Conservation (phyloP, 2,797 vertebrate genomes). For the Falco naumanni region DNA sequence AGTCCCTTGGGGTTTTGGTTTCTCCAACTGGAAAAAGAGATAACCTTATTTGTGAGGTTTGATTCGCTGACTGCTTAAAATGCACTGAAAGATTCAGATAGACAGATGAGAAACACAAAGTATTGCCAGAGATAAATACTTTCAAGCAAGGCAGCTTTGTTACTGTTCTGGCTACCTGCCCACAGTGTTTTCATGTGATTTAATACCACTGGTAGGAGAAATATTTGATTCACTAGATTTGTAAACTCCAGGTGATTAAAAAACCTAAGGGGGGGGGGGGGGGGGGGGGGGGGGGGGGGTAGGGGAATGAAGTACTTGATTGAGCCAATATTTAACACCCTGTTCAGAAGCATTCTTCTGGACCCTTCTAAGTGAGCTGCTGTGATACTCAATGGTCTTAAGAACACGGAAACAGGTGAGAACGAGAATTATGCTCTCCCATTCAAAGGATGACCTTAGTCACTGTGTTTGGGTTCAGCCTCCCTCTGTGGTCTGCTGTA, state of each 20-base stretch:
- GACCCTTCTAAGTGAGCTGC: background rate
- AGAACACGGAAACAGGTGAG: background rate
- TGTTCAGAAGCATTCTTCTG: background rate
- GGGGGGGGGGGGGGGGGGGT: no score
- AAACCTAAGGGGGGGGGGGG: background rate
- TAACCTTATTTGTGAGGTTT: background rate
- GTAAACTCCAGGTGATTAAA: background rate
- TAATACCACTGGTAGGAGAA: background rate
- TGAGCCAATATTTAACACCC: background rate
- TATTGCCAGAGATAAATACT: background rate
- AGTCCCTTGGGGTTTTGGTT: background rate
- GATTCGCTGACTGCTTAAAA: background rate
- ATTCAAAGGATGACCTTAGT: background rate
- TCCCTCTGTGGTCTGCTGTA: background rate
- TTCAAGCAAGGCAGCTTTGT: conserved; percentile 28
- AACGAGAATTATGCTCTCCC: background rate
- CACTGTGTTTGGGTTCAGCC: background rate
- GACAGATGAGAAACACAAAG: background rate
- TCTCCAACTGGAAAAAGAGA: background rate
- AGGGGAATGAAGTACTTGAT: background rate
- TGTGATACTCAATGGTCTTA: background rate
- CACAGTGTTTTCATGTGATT: background rate
- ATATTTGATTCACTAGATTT: background rate
- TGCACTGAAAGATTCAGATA: background rate
- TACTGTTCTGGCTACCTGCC: conserved; percentile 18